phyloP scores from a whole-genome alignment of 2,113 vertebrate species.

The Onychostruthus taczanowskii region DNA sequence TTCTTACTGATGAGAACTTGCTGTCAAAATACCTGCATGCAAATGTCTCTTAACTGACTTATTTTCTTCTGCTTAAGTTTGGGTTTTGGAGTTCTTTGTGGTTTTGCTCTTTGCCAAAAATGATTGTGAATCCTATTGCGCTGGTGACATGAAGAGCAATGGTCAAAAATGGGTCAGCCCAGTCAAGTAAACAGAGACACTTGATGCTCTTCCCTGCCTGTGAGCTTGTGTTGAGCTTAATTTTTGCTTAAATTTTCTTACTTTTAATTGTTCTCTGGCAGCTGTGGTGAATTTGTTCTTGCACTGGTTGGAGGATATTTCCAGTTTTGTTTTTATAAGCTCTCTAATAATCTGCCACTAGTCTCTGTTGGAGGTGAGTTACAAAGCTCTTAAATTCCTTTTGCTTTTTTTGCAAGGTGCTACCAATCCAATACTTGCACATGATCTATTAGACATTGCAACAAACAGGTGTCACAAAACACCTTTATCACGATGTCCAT shows the following conservation, averaged over 20 bases:
- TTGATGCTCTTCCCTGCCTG: background rate
- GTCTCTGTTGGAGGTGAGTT: background rate
- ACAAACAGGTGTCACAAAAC: background rate
- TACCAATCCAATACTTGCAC: background rate
- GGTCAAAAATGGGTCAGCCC: background rate
- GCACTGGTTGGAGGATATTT: accelerated
- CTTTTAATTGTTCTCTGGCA: background rate
- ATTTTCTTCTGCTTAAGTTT: background rate
- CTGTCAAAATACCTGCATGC: background rate
- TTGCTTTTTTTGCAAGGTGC: background rate
- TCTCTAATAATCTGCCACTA: background rate
- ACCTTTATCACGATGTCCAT: background rate
- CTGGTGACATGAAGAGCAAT: background rate
- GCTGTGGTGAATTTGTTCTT: background rate
- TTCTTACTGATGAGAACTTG: background rate
- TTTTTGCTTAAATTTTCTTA: background rate
- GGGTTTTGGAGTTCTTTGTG: background rate
- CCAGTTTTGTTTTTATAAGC: background rate
- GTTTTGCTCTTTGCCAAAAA: background rate
- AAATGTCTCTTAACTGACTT: background rate
- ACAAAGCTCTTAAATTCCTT: background rate
- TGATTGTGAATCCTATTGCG: background rate
- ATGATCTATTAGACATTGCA: background rate
- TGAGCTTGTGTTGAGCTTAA: background rate
- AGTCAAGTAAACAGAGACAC: background rate